A percentile compares a stretch with the other conserved stretches of the same genome.
Conservation (phyloP, 2,888 invertebrate genomes). For the Rugalucina vietnamica region DNA sequence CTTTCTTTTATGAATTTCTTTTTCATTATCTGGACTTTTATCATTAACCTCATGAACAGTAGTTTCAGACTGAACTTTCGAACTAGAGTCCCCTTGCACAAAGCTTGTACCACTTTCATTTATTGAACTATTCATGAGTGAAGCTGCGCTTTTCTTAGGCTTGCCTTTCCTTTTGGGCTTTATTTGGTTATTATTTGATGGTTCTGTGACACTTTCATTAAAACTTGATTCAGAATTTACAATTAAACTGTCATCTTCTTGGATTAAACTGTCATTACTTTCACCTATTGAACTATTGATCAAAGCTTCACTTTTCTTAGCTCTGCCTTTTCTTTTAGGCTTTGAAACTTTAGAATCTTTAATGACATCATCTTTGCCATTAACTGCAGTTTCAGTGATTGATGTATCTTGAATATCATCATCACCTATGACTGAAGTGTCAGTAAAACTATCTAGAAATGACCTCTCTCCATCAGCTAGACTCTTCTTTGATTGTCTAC, state of each 20-base stretch:
- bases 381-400: no score
- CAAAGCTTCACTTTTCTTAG: neutral
- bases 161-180: neutral
- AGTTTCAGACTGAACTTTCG: no score
- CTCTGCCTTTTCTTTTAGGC: neutral
- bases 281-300: neutral
- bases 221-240: neutral
- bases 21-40: no score
- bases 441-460: neutral
- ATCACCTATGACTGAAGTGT: no score
- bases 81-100: no score
- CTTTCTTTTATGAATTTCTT: no score
- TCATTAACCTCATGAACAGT: no score
- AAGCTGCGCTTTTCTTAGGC: no score
- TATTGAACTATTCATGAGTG: no score
- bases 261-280: neutral
- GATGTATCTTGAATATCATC: no score
- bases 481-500: neutral
- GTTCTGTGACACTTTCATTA: neutral
- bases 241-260: neutral
- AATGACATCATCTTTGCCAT: no score
- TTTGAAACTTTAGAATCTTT: neutral
- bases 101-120: no score
- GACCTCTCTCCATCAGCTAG: neutral
- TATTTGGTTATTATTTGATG: neutral